Evolutionary conservation across 2,888 invertebrate species (phyloP).

Genomic region (Apodemia zela): DNA sequence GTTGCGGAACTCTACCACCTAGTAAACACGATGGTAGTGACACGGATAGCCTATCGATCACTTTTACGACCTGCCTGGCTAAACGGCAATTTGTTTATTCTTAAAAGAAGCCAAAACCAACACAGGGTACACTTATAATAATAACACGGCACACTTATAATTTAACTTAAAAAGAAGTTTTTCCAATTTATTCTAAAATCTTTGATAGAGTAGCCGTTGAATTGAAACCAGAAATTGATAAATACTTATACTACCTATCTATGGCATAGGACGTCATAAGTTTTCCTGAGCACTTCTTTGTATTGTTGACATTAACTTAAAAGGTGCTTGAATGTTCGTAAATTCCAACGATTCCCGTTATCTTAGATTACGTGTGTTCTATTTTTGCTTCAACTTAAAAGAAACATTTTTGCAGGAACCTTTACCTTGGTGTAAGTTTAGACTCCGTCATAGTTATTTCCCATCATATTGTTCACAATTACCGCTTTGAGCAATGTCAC

Average conservation of each 20-base stretch:
- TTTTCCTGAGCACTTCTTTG: conserved; percentile 28
- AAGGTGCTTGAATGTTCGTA: conserved; percentile 27
- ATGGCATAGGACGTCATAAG: conserved; percentile 21
- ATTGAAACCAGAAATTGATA: background rate
- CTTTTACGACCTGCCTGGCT: too few species aligned
- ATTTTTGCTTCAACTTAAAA: conserved; percentile 27
- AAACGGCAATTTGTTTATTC: too few species aligned
- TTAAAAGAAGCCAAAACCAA: too few species aligned
- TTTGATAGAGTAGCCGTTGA: background rate
- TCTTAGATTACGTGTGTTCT: conserved; percentile 24
- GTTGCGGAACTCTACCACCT: too few species aligned
- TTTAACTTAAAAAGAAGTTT: too few species aligned
- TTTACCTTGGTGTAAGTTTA: background rate
- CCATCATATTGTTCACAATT: background rate
- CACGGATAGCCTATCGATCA: too few species aligned
- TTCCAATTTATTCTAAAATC: too few species aligned
- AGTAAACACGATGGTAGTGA: too few species aligned
- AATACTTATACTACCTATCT: background rate
- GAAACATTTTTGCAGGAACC: conserved; percentile 14
- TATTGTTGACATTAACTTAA: conserved; percentile 34
- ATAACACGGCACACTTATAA: too few species aligned
- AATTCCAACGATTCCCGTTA: conserved; percentile 29
- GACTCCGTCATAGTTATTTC: conserved; percentile 19
- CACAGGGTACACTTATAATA: too few species aligned
- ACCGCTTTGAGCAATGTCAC: background rate